Percentiles rank a stretch among this genome's conserved stretches.
phyloP scores from a whole-genome alignment of 2,113 vertebrate species.

The Lepus timidus region DNA sequence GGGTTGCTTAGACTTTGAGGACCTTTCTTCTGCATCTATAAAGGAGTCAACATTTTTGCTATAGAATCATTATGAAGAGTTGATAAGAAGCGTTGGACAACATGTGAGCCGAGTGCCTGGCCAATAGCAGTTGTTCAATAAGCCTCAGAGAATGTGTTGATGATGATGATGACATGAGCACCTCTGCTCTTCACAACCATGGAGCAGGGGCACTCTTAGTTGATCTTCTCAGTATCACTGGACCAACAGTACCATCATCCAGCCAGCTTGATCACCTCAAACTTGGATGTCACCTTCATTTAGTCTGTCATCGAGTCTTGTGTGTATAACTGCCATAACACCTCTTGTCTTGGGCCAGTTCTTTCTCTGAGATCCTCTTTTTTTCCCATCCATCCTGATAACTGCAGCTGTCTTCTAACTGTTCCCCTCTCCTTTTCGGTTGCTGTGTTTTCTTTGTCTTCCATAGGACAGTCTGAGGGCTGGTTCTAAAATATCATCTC shows the following conservation, averaged over 20 bases:
- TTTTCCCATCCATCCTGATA: neutral
- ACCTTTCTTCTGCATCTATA: neutral
- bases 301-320: neutral
- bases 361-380: neutral
- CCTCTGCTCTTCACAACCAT: neutral
- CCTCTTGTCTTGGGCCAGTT: neutral
- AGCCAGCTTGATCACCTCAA: neutral
- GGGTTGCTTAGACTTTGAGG: neutral
- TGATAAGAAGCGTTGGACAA: neutral
- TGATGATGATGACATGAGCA: fast-evolving
- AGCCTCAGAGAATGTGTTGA: neutral
- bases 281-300: neutral
- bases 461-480: neutral
- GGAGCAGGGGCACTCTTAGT: neutral
- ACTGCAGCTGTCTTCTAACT: too few relatives aligned
- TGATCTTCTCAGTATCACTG: neutral
- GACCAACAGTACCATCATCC: neutral
- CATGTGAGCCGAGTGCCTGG: neutral
- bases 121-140: neutral
- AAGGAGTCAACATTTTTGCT: neutral
- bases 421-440: neutral
- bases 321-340: neutral
- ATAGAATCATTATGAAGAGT: neutral
- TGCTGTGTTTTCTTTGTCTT: neutral
- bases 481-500: neutral